phyloP scores from a whole-genome alignment of 2,113 vertebrate genomes.

The Eupsittula cactorum region DNA sequence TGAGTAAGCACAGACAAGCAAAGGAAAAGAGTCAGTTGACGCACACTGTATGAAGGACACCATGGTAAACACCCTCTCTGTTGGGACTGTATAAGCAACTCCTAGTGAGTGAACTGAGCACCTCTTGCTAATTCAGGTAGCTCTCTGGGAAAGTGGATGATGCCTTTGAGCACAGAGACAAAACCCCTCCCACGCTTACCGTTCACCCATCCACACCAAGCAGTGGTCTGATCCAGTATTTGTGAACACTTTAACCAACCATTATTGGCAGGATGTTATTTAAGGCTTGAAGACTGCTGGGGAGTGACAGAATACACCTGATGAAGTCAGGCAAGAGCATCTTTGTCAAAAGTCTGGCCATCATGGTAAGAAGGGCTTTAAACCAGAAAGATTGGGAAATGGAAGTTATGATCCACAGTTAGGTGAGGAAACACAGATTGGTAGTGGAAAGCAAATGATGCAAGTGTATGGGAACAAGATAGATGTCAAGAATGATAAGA shows the following conservation, averaged over 20 bases:
- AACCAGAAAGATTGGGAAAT: not conserved
- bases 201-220: not conserved
- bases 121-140: not conserved
- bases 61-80: not conserved
- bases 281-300: not conserved
- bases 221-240: not conserved
- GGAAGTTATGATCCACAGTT: not conserved
- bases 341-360: not conserved
- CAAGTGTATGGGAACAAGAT: not conserved
- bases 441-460: not conserved
- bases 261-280: not conserved
- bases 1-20: not conserved
- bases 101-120: not conserved
- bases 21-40: not conserved
- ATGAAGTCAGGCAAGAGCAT: not conserved
- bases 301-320: not conserved
- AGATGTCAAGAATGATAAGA: not conserved
- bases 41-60: not conserved
- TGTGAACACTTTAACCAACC: not conserved
- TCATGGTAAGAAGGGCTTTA: not conserved
- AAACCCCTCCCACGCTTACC: not conserved
- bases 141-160: not conserved
- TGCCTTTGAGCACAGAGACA: not conserved
- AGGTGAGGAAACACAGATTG: not conserved
- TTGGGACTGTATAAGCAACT: not conserved